Evolutionary conservation across 2,888 invertebrate genomes (phyloP).

Genomic region (Pegoplata infirma): DNA sequence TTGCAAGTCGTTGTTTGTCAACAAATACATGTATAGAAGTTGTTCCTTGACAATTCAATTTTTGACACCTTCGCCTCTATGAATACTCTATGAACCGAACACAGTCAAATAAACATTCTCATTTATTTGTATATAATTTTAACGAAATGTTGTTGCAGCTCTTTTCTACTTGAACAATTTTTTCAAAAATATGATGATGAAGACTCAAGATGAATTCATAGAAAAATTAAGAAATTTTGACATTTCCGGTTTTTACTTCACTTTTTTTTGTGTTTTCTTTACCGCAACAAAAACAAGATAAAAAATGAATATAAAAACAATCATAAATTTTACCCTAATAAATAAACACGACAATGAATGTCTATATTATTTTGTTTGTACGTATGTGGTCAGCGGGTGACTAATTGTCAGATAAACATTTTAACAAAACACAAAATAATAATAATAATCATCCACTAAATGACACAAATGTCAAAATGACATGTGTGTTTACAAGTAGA

Average conservation of each 20-base stretch:
- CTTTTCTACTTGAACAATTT: too few species aligned
- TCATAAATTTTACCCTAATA: constrained; percentile 49
- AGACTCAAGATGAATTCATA: too few species aligned
- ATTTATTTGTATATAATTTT: too few species aligned
- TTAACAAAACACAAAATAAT: constrained; percentile 37
- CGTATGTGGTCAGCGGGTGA: constrained; percentile 62
- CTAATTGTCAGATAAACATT: constrained; percentile 63
- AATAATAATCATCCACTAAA: constrained; percentile 57
- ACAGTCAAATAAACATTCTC: too few species aligned
- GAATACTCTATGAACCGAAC: too few species aligned
- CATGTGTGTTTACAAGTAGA: constrained; percentile 61
- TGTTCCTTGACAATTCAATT: too few species aligned
- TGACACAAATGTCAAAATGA: constrained; percentile 57
- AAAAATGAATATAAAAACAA: constrained; percentile 32
- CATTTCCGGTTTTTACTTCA: background rate
- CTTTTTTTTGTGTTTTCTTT: background rate
- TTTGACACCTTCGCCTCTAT: too few species aligned
- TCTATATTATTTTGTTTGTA: constrained; percentile 15
- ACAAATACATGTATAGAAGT: too few species aligned
- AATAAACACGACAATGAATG: constrained; percentile 39
- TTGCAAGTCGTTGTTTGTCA: too few species aligned
- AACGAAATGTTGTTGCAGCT: too few species aligned
- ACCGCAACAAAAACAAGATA: constrained; percentile 4
- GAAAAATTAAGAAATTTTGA: background rate
- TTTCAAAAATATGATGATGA: too few species aligned